Percentiles rank a stretch among this genome's conserved stretches.
Evolutionary conservation across 2,113 vertebrate genomes (phyloP).

Genomic region (Eudyptes chrysolophus): DNA sequence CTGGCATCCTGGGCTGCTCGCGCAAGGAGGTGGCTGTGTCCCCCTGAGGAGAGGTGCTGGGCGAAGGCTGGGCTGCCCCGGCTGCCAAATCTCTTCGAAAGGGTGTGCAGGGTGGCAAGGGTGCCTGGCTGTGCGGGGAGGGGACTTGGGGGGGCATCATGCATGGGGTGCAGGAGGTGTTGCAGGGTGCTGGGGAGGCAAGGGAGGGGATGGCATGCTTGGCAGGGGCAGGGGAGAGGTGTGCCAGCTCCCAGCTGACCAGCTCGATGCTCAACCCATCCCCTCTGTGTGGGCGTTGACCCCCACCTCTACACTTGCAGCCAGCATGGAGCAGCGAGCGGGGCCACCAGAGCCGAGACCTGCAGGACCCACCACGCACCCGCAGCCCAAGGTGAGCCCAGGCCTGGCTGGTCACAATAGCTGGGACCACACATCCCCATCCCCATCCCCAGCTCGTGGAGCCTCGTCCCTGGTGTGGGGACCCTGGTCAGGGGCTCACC

Average conservation of each 20-base stretch:
- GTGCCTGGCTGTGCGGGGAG: background rate
- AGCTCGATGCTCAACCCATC: background rate
- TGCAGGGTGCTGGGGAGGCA: accelerated
- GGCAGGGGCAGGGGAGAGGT: background rate
- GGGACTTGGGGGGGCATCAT: background rate
- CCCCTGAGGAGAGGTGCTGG: background rate
- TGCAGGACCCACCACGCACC: background rate
- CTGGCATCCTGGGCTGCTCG: background rate
- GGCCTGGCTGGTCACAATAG: background rate
- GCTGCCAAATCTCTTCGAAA: background rate
- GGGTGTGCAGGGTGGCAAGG: accelerated
- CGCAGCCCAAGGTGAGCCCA: conserved; percentile 53
- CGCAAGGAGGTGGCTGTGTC: background rate
- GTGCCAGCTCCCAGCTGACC: background rate
- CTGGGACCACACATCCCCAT: accelerated
- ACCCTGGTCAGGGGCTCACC: accelerated
- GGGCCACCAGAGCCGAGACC: conserved; percentile 37
- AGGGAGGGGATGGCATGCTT: background rate
- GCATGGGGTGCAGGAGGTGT: background rate
- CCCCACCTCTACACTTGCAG: conserved; percentile 48
- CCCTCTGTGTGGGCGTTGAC: background rate
- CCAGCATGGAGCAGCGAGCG: conserved; percentile 50
- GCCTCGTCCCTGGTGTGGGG: background rate
- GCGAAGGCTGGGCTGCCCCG: background rate
- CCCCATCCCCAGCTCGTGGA: background rate